Base-by-base conservation (phyloP, 2,113 vertebrate genomes). In the Phalacrocorax pelagicus region DNA sequence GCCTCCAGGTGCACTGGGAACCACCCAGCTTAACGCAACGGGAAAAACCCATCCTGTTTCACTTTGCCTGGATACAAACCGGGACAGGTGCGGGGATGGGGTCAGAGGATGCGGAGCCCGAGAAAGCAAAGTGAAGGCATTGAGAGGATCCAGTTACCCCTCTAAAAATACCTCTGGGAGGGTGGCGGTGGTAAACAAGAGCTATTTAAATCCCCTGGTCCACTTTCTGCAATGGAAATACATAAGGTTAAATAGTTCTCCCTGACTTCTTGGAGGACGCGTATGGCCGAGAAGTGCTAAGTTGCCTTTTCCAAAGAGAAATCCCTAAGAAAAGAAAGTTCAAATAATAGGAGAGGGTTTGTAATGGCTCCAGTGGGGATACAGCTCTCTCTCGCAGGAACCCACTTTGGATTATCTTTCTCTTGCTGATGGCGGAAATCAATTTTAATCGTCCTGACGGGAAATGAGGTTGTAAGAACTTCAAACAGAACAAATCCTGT, bases 401-500 rank as follows among this genome's bases (percentile, higher is more conserved):
- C 40, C 38, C 72, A 36, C 77, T 86, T 81, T 36, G 69, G 86
- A 96, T 96, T 93, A 92, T 92, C 90, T 98, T 97, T 97, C 93
- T 96, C 93, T 87, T 79, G 93, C 86, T 97, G 95, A 71, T 92
- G 74, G 81, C 49, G 27, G 96, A 97, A 97, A 96, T 95, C 88
- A 96, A 86, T 96, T 97, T 98, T 95, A 96, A 96, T 94, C 66
- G 67, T 95, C 78, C 78, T 96, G 88, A 89, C 22, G 74, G 94
- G 95, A 97, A 97, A 95, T 84, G 94, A 98, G 94, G 92, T 92
- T 95, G 94, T 82, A 92, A 93, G 93, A 44, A 87, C 95, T 95
- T 97, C 97, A 97, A 95, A 97, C 75, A 82, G 94, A 93, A 91
- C 92, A 95, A 97, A 97, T 92, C 96, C 95, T 91, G 92, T 87